phyloP scores from a whole-genome alignment of 2,888 invertebrate species.

The Drosophila borealis region DNA sequence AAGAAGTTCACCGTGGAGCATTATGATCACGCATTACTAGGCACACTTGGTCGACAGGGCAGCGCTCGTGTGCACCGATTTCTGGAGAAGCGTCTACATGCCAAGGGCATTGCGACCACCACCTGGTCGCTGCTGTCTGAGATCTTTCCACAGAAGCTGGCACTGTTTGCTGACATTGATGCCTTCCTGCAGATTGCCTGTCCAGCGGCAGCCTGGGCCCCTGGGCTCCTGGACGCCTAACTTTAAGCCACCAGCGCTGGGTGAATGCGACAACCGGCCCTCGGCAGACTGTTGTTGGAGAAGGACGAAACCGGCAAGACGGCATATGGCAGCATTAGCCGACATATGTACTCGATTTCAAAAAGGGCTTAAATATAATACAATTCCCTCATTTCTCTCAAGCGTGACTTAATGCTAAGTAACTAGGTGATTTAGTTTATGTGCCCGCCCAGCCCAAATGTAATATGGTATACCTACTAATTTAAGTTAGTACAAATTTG shows the following conservation, averaged over 20 bases:
- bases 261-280: slow-evolving; percentile 86
- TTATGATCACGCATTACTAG: slow-evolving; percentile 97
- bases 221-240: slow-evolving; percentile 99
- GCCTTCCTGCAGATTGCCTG: slow-evolving; percentile 96
- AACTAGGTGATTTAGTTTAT: slow-evolving; percentile 58
- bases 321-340: slow-evolving; percentile 64
- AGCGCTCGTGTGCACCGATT: slow-evolving; percentile 93
- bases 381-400: slow-evolving; percentile 34
- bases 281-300: slow-evolving; percentile 86
- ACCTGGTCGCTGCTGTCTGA: slow-evolving; percentile 94
- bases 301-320: slow-evolving; percentile 78
- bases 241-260: slow-evolving; percentile 90
- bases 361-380: slow-evolving; percentile 78
- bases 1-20: slow-evolving; percentile 96
- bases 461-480: slow-evolving; percentile 60
- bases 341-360: slow-evolving; percentile 79
- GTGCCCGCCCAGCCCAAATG: slow-evolving; percentile 50
- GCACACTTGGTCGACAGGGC: slow-evolving; percentile 98
- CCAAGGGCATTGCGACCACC: slow-evolving; percentile 88
- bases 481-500: slow-evolving; percentile 75
- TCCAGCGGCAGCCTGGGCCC: slow-evolving; percentile 94
- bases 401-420: slow-evolving; percentile 35
- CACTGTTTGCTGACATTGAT: slow-evolving; percentile 90
- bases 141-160: slow-evolving; percentile 96
- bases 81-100: slow-evolving; percentile 88